Evolutionary conservation across 2,888 invertebrate species (phyloP).

Genomic region (Cancer borealis): DNA sequence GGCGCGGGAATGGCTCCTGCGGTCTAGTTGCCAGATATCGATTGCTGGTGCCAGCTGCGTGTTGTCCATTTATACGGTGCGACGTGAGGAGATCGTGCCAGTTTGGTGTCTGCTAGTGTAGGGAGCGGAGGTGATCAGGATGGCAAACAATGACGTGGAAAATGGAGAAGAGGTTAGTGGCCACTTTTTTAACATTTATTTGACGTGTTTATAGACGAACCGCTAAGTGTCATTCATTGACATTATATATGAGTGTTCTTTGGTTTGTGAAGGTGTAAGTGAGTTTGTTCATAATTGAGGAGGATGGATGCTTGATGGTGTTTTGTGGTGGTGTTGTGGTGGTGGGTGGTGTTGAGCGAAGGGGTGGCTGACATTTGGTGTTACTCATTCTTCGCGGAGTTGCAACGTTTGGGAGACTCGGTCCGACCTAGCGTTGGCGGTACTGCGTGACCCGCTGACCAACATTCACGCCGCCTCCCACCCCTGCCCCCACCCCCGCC

Average conservation of each 20-base stretch:
- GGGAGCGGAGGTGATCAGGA: conserved; percentile 51
- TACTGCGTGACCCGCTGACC: not conserved
- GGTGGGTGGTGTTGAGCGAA: not conserved
- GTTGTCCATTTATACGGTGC: conserved; percentile 34
- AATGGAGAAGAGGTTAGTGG: conserved; percentile 69
- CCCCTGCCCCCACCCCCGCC: not conserved
- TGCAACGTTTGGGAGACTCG: not conserved
- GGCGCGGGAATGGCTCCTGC: not conserved
- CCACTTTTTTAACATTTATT: not conserved
- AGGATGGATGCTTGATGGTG: not conserved
- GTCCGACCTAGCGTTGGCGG: not conserved
- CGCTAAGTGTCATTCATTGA: not conserved
- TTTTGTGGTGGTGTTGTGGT: not conserved
- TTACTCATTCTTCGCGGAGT: not conserved
- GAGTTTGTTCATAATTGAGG: not conserved
- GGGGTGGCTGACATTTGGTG: not conserved
- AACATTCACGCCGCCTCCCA: not conserved
- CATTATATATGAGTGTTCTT: not conserved
- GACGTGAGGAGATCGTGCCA: conserved; percentile 7
- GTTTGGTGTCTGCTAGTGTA: conserved; percentile 61
- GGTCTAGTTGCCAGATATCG: conserved; percentile 48
- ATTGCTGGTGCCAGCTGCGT: not conserved
- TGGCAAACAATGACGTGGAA: conserved; percentile 62
- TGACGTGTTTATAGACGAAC: not conserved
- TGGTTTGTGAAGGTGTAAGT: not conserved